Evolutionary conservation across 2,113 vertebrate genomes (phyloP), one percentile per base, ranked within the genome.

Genomic region (Sus scrofa): DNA sequence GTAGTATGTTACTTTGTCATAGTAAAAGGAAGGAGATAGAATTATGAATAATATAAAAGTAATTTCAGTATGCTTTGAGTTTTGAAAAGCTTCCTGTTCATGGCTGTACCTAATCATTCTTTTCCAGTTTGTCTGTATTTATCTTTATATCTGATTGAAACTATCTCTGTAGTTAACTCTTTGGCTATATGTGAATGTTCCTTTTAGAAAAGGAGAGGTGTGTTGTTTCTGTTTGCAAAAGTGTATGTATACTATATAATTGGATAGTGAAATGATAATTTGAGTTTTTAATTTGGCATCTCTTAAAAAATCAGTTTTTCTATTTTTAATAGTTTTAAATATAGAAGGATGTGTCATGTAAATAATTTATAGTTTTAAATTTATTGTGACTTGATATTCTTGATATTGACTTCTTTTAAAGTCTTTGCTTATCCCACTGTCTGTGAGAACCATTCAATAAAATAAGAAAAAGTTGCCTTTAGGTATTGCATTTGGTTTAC

Each of bases 391-490:
- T 95, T 93, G n/a, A 83, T 63, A 65, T 11, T 92, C 22, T 88
- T 85, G 65, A 73, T 96, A 93, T 81, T 92, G 62, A 96, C 30
- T 85, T 92, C 65, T 77, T 94, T 97, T 97, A 92, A 93, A 81
- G 96, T 90, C 18, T 90, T 96, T 96, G 90, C 85, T 82, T 95
- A 82, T 95, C 24, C 24, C 50, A 90, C 62, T 91, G 67, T 97
- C 68, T 97, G 39, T 97, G 89, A 95, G 93, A 97, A 94, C 50
- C 50, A 65, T 96, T 97, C 73, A 96, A 96, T 98, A 97, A 97
- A 98, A 93, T 94, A 82, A 94, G 60, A 87, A 93, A 89, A 93
- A 77, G 5, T 92, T 73, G 19, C 92, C 60, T 97, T 94, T 97
- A 95, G 97, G 95, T 73, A 96, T 39, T 94, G 84, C 15, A 97